phyloP scores from a whole-genome alignment of 2,797 vertebrate species.

The Potorous gilbertii region DNA sequence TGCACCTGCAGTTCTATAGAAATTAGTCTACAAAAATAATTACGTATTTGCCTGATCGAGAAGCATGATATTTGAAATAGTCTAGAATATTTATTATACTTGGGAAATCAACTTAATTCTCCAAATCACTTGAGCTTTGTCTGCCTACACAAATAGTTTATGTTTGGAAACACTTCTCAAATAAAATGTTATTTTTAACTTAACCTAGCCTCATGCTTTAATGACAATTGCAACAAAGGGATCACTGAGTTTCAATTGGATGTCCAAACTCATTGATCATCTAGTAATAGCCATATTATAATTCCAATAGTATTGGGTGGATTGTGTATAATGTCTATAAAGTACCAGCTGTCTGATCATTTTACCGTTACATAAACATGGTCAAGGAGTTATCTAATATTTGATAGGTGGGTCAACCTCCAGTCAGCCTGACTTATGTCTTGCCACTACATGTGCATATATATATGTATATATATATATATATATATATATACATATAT shows the following conservation, averaged over 20 bases:
- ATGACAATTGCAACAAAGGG: background rate
- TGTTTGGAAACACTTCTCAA: background rate
- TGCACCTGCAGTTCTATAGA: background rate
- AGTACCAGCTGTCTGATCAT: background rate
- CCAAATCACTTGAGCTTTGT: background rate
- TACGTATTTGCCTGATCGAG: background rate
- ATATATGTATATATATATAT: too few species aligned
- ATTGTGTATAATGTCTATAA: background rate
- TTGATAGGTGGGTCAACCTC: background rate
- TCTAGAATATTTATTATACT: background rate
- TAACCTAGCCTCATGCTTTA: background rate
- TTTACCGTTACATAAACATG: background rate
- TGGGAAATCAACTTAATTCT: background rate
- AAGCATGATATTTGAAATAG: background rate
- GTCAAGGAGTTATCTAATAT: background rate
- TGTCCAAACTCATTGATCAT: background rate
- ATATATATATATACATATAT: too few species aligned
- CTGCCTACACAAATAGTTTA: background rate
- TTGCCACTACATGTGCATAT: background rate
- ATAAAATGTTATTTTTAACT: background rate
- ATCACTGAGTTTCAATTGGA: background rate
- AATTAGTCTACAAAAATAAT: background rate
- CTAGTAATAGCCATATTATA: background rate
- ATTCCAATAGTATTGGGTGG: background rate
- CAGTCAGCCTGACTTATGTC: background rate